These are phyloP conservation scores for Hermaeophaga mercurialis DNA, from an alignment of 2,888 invertebrate species.

Conservation along the genomic window DNA sequence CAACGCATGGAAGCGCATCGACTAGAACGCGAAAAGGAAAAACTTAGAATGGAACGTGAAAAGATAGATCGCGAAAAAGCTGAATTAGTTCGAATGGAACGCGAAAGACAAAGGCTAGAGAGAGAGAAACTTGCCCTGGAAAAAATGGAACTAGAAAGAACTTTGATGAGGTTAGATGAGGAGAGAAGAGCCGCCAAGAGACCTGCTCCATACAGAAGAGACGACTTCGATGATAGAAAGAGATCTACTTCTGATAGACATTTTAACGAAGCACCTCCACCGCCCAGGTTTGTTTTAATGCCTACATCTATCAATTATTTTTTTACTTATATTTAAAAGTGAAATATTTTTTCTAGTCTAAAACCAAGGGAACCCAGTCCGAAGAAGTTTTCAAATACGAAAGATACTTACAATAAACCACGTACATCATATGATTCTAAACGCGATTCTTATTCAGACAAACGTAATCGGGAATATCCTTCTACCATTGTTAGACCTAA, in stretches of 20 bases:
- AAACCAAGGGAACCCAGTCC: conserved; percentile 48
- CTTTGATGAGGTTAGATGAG: conserved; percentile 70
- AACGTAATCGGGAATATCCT: conserved; percentile 47
- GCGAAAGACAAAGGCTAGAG: conserved; percentile 79
- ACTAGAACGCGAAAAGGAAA: conserved; percentile 80
- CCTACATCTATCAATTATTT: conserved; percentile 31
- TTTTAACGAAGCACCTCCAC: conserved; percentile 64
- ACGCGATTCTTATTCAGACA: conserved; percentile 48
- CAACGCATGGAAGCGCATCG: conserved; percentile 85
- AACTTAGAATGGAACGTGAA: conserved; percentile 81
- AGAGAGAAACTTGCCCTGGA: conserved; percentile 65
- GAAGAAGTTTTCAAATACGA: conserved; percentile 40
- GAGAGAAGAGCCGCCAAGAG: conserved; percentile 64
- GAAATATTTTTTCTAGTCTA: conserved; percentile 41
- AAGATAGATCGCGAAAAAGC: conserved; percentile 87
- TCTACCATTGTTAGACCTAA: conserved; percentile 37
- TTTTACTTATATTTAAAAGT: too few relatives aligned
- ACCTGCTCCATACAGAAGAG: conserved; percentile 54
- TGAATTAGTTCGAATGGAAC: conserved; percentile 80
- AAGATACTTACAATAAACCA: conserved; percentile 40
- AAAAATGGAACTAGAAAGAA: conserved; percentile 81
- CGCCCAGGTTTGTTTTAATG: conserved; percentile 58
- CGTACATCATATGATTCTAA: conserved; percentile 46
- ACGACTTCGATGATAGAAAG: conserved; percentile 40
- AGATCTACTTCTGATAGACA: conserved; percentile 44